These are phyloP conservation scores for Oikopleura vanhoeffeni DNA, from an alignment of 23 tunicate species.

Conservation along the genomic window DNA sequence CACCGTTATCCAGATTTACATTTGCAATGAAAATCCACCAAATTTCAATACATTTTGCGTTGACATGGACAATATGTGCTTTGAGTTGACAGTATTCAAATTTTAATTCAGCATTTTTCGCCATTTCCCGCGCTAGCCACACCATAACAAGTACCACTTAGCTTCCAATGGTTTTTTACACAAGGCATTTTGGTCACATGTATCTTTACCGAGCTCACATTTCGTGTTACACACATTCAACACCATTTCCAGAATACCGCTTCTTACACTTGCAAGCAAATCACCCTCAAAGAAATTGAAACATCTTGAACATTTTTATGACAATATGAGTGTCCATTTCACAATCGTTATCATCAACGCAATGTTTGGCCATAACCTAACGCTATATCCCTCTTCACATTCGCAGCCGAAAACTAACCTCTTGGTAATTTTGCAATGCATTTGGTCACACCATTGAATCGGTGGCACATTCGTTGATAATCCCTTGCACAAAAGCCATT, in stretches of 20 bases:
- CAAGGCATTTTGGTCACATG: background rate
- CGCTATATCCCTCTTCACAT: constrained; percentile 20
- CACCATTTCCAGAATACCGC: background rate
- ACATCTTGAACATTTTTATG: background rate
- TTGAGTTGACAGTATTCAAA: constrained; percentile 7
- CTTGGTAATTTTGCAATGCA: background rate
- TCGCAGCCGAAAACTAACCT: constrained; percentile 16
- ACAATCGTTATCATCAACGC: constrained; percentile 11
- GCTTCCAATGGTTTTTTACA: background rate
- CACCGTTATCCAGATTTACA: background rate
- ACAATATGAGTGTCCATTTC: background rate
- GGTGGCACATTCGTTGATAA: background rate
- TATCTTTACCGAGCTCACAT: background rate
- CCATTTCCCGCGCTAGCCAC: background rate
- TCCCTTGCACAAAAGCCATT: background rate
- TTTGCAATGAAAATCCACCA: constrained; percentile 14
- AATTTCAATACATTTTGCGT: constrained; percentile 16
- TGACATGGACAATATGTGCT: constrained; percentile 14
- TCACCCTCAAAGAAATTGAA: background rate
- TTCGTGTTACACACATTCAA: background rate
- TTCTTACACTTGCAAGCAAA: background rate
- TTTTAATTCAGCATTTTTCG: background rate
- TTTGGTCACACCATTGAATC: background rate
- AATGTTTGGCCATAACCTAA: constrained; percentile 13
- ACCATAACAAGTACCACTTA: background rate